Evolutionary conservation across 1,140 invertebrate species (phyloP), one percentile per base, ranked within the genome.

Genomic region (Lucilia sericata): DNA sequence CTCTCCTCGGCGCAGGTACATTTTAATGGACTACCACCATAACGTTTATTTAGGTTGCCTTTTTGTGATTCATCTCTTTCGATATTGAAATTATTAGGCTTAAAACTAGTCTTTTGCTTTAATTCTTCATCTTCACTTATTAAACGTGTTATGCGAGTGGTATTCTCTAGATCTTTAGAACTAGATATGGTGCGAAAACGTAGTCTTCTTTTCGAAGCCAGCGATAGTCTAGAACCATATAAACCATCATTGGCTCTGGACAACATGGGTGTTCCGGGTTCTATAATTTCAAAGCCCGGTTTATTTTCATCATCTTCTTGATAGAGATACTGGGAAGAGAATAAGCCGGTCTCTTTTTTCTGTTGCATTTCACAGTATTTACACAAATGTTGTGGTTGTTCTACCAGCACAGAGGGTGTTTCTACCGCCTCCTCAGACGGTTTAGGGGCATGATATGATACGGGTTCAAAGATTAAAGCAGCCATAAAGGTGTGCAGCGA

Each of bases 281-380:
- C 93, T 19, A 93, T 93, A 60, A 95, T 94, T 91, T 95, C 94
- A 87, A 94, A 94, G 74, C 94, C 94, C 13, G 92, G 90, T 47
- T 92, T 92, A 25, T 92, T 88, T 19, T 92, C 92, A 86, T 94
- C 93, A 86, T 95, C 94, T 86, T 94, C 93, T 87, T 94, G 94
- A 86, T 93, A 94, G 34, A 95, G 91, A 88, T 94, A 94, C 87
- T 95, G 94, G 88, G 94, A 94, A 83, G 93, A 93, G 87, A 94
- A 93, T 47, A 93, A 89, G 5, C 91, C 87, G 84, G 91, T 91
- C 85, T 92, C 87, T 0, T 87, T 88, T 9, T 89, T 89, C 5
- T 85, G 85, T 55, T 88, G 86, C 84, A 87, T 81, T 80, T 88
- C 42, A 84, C 90, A 91, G n/a, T 87, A 90, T n/a, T 86, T 83